Base-by-base conservation (phyloP, 2,113 vertebrate genomes). In the Hucho hucho region DNA sequence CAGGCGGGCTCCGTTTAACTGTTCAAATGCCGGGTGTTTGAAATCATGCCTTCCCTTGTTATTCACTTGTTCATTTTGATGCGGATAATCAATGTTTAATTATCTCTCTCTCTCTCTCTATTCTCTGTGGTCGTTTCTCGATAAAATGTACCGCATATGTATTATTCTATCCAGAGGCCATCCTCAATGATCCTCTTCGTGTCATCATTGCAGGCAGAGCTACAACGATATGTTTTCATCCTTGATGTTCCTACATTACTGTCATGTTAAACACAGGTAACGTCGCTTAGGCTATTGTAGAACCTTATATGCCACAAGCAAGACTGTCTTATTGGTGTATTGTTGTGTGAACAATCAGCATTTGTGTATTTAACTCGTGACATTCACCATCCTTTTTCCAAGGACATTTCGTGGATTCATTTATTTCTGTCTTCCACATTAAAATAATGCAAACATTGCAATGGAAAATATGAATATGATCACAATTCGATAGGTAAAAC, bases 381-480 rank as follows among this genome's bases (percentile, higher is more conserved):
- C 90, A 91, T 91, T 90, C 90, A 90, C 75, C 85, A 72, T 47
- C 70, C 78, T 75, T 78, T 74, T 80, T 73, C 83, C 91, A 91
- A 92, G 91, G 91, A 83, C 89, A 77, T 86, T 67, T 75, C 79
- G 46, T 72, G 13, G 73, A 75, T 69, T 64, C 83, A 86, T 83
- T 72, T 81, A 56, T 74, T 70, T 18, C 26, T 61, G 58, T 24
- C 12, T 18, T 37, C 43, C n/a, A 56, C 13, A 28, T 43, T 24
- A 26, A 5, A 9, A 66, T 65, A 47, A 61, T 47, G 75, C 47
- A 65, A 71, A 85, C 86, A 76, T 85, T 84, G 87, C 87, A 89
- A 87, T 89, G 79, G 76, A 58, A 85, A 76, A 24, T 79, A 68
- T 32, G 74, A 71, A 58, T 58, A 56, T 6, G 24, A 6, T 28